A percentile compares a stretch with the other conserved stretches of the same genome.
Evolutionary conservation across 2,888 invertebrate species (phyloP).

Genomic region (Pomacea canaliculata): DNA sequence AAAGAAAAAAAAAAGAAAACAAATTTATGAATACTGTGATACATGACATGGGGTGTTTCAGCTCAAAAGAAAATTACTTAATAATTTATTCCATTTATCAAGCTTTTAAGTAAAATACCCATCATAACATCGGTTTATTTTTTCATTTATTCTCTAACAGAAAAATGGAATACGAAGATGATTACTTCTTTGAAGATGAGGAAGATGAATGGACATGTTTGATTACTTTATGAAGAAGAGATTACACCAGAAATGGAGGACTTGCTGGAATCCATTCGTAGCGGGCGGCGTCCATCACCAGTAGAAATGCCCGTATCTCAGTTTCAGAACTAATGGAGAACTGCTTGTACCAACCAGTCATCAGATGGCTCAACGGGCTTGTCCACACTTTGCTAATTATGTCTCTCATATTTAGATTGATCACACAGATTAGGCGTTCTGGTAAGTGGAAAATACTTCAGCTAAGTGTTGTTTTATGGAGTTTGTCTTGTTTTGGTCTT

Average conservation of each 20-base stretch:
- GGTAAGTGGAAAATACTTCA: conserved; percentile 39
- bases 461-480: background rate
- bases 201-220: conserved; percentile 28
- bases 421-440: conserved; percentile 46
- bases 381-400: conserved; percentile 57
- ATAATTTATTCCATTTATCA: too few species aligned
- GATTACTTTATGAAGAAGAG: conserved; percentile 33
- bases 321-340: conserved; percentile 49
- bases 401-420: conserved; percentile 57
- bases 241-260: conserved; percentile 38
- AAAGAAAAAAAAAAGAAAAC: too few species aligned
- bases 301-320: conserved; percentile 42
- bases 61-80: too few species aligned
- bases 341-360: conserved; percentile 61
- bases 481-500: background rate
- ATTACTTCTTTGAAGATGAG: conserved; percentile 27
- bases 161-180: conserved; percentile 7
- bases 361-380: conserved; percentile 58
- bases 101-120: too few species aligned
- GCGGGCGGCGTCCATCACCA: conserved; percentile 33
- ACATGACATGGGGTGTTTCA: too few species aligned
- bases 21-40: too few species aligned
- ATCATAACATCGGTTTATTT: too few species aligned
- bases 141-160: too few species aligned
- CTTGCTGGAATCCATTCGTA: conserved; percentile 31